Evolutionary conservation across 2,113 vertebrate species (phyloP).

Genomic region (Indri indri): DNA sequence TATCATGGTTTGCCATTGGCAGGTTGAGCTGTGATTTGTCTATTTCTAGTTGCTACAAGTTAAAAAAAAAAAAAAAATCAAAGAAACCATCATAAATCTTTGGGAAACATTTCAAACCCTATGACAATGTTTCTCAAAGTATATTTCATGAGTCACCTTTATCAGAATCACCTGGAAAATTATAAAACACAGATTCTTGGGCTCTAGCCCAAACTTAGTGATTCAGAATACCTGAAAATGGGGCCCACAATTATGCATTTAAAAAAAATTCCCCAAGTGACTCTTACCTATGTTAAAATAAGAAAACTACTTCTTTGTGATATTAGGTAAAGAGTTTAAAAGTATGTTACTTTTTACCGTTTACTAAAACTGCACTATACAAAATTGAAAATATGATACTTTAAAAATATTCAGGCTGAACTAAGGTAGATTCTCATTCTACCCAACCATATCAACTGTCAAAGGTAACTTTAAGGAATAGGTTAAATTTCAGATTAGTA

Average conservation of each 20-base stretch:
- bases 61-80: background rate
- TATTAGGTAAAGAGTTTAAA: background rate
- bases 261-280: background rate
- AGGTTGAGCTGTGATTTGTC: slow-evolving; percentile 56
- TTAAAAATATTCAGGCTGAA: background rate
- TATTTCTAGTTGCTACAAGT: slow-evolving; percentile 76
- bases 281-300: background rate
- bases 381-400: slow-evolving; percentile 11
- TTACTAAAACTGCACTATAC: background rate
- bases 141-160: background rate
- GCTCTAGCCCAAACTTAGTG: background rate
- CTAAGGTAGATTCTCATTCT: background rate
- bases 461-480: slow-evolving; percentile 8
- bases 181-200: slow-evolving; percentile 19
- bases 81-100: background rate
- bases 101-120: background rate
- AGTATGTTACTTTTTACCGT: background rate
- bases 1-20: slow-evolving; percentile 59
- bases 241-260: background rate
- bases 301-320: background rate
- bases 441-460: background rate
- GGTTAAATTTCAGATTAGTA: slow-evolving; percentile 13
- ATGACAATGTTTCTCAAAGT: background rate
- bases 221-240: background rate
- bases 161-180: slow-evolving; percentile 8